Base-by-base conservation (phyloP, 1,140 invertebrate genomes). In the Cotesia typhae region DNA sequence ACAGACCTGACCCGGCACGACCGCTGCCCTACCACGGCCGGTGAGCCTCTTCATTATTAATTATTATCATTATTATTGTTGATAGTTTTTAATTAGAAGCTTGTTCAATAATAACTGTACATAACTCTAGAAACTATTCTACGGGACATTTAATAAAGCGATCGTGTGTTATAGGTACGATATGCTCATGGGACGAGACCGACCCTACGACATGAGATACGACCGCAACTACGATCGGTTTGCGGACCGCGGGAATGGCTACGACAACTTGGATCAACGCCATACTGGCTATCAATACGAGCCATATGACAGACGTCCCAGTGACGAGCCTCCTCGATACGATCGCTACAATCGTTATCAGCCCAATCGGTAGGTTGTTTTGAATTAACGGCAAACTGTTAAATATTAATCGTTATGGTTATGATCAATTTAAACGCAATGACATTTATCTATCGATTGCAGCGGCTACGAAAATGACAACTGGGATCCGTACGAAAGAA, bases 191-290 rank as follows among this genome's bases (percentile, higher is more conserved):
- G 80, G 78, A 2, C 82, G 85, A 63, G 78, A 83, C 74, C 80
- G 81, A 51, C 78, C 80, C 70, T 77, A 80, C 60, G 78, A 83
- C 76, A 76, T 52, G 72, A 72, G 28, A 52, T 76, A 66, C 17
- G 81, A 84, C 7, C 80, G 82, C 3, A 74, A 83, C 17, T 80
- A 81, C 71, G 81, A 83, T 57, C 79, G 82, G 2, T 72, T 75
- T 70, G 78, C 79, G 71, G 83, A 84, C 10, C 84, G 83, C 17
- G 85, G 85, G 47, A 82, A 85, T 67, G 84, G 84, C 63, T 87
- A 85, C 70, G 83, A 84, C 66, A 85, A 83, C 75, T 76, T 82
- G 55, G 82, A 85, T 55, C 53, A 76, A 10, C 77, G 80, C 12
- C 80, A 80, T 60, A 75, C 57, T 9, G 37, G 78, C 47, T 78